Base-by-base conservation (phyloP, 2,888 invertebrate genomes). In the Netelia melanura region DNA sequence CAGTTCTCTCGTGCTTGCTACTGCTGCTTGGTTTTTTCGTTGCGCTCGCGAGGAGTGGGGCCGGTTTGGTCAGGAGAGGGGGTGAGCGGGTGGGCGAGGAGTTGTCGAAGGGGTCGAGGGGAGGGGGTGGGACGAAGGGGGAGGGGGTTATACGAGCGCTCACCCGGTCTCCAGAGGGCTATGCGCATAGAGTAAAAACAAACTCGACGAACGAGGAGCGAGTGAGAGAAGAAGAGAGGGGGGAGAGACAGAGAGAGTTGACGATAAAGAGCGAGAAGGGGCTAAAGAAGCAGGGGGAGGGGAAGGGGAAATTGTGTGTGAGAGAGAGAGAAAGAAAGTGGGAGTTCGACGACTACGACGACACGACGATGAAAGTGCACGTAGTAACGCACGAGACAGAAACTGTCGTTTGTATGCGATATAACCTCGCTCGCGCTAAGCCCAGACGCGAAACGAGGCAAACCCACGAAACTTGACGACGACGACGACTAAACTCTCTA, bases 291-390 rank as follows among this genome's bases (percentile, higher is more conserved):
- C 5, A 38, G n/a, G 48, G 11, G 21, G 23, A 48, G 0, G 14
- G 52, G 58, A 23, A 65, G 43, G 76, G 81, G 61, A 68, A 48
- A 21, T 67, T 44, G 21, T 21, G 21, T 21, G 21, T 21, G 30
- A 21, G 23, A 25, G 43, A 65, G 30, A 65, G 38, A 38, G 25
- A 25, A 65, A n/a, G 30, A 25, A 44, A 38, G 38, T 5, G 38
- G 44, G 23, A 93, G 93, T 81, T 82, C 62, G 72, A 83, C 72
- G 62, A 64, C 25, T 67, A 56, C 38, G 75, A 64, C 62, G 74
- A 79, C 74, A 64, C 62, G 74, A 79, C 71, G 79, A 71, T 68
- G 76, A 75, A 76, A 72, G 74, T 71, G 81, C 64, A 61, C 54
- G 64, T 54, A 79, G 74, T 62, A 83, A 70, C 79, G 64, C 83